A percentile compares a stretch with the other conserved stretches of the same genome.
Evolutionary conservation across 2,113 vertebrate genomes (phyloP).

Genomic region (Poeciliopsis prolifica): DNA sequence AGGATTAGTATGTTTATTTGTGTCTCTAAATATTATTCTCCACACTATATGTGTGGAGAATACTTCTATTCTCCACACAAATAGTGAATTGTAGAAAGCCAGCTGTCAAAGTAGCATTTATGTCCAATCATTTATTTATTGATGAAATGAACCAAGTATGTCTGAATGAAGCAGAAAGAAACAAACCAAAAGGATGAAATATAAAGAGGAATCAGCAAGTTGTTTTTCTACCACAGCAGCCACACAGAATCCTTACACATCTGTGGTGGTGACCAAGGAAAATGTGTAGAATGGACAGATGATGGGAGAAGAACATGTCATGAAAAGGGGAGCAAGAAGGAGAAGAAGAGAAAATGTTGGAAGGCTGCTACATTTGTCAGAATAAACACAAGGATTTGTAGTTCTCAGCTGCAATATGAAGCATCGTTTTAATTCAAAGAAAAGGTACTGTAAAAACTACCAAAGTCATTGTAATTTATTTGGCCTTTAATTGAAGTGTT

Average conservation of each 20-base stretch:
- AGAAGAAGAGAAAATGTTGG: neutral
- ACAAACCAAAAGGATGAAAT: neutral
- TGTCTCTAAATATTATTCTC: neutral
- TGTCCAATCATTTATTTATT: constrained; percentile 16
- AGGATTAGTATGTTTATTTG: constrained; percentile 6
- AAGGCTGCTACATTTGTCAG: constrained; percentile 25
- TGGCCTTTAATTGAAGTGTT: constrained; percentile 23
- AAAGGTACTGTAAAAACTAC: constrained; percentile 18
- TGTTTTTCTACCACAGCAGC: constrained; percentile 23
- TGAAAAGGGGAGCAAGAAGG: too few relatives aligned
- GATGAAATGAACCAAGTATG: constrained; percentile 15
- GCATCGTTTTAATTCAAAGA: constrained; percentile 49
- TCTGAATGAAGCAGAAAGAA: neutral
- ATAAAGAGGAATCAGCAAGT: constrained; percentile 1
- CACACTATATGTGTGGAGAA: too few relatives aligned
- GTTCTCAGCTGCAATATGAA: constrained; percentile 46
- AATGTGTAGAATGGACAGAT: neutral
- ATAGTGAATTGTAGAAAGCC: constrained; percentile 15
- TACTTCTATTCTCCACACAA: neutral
- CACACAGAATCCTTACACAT: constrained; percentile 37
- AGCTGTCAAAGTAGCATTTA: constrained; percentile 41
- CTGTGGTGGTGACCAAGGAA: neutral
- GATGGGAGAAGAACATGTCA: constrained; percentile 1
- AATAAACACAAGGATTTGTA: constrained; percentile 47
- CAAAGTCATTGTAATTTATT: constrained; percentile 36